Base-by-base conservation (phyloP, 2,888 invertebrate species). In the Drosophila suboccidentalis region DNA sequence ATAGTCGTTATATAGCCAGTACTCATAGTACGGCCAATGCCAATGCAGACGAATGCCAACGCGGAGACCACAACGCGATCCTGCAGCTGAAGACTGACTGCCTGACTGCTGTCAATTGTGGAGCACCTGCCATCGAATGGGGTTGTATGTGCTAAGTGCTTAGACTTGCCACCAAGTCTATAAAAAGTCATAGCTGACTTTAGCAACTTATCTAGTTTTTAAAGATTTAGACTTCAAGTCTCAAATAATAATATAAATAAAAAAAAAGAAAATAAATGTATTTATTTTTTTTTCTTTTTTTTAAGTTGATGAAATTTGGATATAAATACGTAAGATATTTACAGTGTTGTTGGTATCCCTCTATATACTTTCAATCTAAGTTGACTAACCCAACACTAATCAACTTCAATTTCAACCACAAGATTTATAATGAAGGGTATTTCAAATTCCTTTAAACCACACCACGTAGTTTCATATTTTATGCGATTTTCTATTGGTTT, bases 21-120 rank as follows among this genome's bases (percentile, higher is more conserved):
- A 74, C 69, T 71, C 74, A 67, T 67, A 29, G 29, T 29, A 67
- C 65, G 62, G 66, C 71, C 55, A 49, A 71, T 73, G 66, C 71
- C 55, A 46, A 71, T 73, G 53, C 59, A 43, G 61, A 59, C 57
- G 70, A 76, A 68, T 74, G 66, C 64, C 46, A 58, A 46, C 41
- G 43, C 51, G 51, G 51, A 71, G 58, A 39, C 39, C 38, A 59
- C 15, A 50, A 15, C 36, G 17, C 50, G 50, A 41, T 19, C 22
- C 43, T 17, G 26, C 26, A 41, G n/a, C 47, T 29, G 44, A 50
- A 50, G n/a, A 36, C 50, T 50, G 19, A 50, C 32, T 19, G 19
- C 13, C 9, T 61, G 54, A 47, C 60, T 70, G 65, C 69, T 75
- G 74, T 70, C 77, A 75, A 75, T 82, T 80, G 64, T 62, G n/a